Evolutionary conservation across 2,113 vertebrate genomes (phyloP), one percentile per base, ranked within the genome.

Genomic region (Macrotus californicus): DNA sequence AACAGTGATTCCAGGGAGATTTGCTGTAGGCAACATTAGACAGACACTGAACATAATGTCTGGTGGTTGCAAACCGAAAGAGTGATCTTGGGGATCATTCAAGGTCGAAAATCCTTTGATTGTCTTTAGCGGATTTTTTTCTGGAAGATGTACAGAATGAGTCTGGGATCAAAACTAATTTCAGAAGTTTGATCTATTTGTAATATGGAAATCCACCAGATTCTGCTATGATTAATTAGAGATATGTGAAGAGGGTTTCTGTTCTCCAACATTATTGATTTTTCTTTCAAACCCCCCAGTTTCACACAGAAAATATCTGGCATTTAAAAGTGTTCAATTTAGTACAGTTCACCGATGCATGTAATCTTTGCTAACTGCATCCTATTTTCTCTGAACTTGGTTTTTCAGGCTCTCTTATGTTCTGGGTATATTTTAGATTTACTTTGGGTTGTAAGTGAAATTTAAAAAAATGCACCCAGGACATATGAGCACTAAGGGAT

Each of bases 311-410:
- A 97, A 96, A 96, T 95, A 80, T 97, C 86, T 94, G 93, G 93
- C 96, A 94, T 97, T 96, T 97, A 94, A 91, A 97, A 94, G 83
- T 95, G 52, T 97, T 96, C 97, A 94, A 85, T 97, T 97, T 96
- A 97, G 80, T 96, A 94, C 80, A 96, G 95, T 89, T 91, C 91
- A 89, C 72, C 93, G 95, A 94, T 96, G 93, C 96, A 91, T 90
- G 93, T 96, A 96, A 97, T 97, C 93, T 94, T 96, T 94, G 82
- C 94, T 98, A 97, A 97, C 91, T 93, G 95, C 84, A 96, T 94
- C 80, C 91, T 86, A 87, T 97, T 96, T 97, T 96, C 89, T 89
- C 84, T 67, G 93, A 97, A 96, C 93, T 97, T 96, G 94, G 93
- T 90, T 97, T 95, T 96, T 96, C 87, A 90, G 89, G 36, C 76